These are phyloP conservation scores for Epirrhoe alternata DNA, from an alignment of 2,888 invertebrate species.

Conservation along the genomic window DNA sequence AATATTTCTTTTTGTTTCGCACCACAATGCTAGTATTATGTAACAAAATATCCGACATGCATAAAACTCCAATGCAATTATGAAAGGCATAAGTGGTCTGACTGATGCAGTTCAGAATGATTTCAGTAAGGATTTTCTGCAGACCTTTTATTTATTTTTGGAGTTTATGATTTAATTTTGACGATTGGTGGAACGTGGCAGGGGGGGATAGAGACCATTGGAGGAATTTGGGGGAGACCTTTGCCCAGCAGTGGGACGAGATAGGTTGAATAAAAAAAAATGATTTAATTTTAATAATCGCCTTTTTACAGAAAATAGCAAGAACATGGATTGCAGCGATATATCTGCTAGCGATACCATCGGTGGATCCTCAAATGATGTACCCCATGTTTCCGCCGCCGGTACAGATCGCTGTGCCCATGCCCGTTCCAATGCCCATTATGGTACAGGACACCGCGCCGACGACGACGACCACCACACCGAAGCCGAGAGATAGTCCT, in stretches of 20 bases:
- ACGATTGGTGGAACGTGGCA: too few relatives aligned
- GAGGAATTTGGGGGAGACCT: too few relatives aligned
- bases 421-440: conserved; percentile 19
- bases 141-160: neutral
- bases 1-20: conserved; percentile 19
- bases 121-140: conserved; percentile 11
- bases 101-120: conserved; percentile 37
- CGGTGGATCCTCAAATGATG: conserved; percentile 48
- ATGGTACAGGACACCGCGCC: neutral
- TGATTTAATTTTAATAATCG: neutral
- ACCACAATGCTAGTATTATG: conserved; percentile 42
- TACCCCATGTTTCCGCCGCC: conserved; percentile 26
- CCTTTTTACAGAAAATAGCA: neutral
- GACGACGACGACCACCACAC: conserved; percentile 39
- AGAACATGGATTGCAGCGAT: conserved; percentile 4
- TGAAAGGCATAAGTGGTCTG: conserved; percentile 42
- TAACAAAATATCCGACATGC: conserved; percentile 48
- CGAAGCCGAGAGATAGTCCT: conserved; percentile 18
- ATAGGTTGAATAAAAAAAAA: too few relatives aligned
- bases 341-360: conserved; percentile 33
- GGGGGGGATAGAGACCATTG: too few relatives aligned
- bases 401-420: conserved; percentile 17
- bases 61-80: conserved; percentile 52
- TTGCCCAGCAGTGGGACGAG: too few relatives aligned
- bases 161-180: neutral